Base-by-base conservation (phyloP, 2,797 vertebrate genomes). In the Chrysocyon brachyurus region DNA sequence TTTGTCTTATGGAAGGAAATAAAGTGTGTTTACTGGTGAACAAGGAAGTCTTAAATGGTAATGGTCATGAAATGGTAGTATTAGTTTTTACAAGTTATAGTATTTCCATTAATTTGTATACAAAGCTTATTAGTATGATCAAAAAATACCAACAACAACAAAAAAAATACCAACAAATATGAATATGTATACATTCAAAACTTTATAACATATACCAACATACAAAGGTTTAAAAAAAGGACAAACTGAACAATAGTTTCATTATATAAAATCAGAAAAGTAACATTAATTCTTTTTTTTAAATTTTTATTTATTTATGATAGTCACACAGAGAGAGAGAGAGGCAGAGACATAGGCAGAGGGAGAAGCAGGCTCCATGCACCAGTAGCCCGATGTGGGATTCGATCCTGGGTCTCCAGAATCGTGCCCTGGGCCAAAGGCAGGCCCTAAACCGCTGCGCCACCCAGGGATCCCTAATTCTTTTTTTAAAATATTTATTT, bases 161-260 rank as follows among this genome's bases (percentile, higher is more conserved):
- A n/a, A 81, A 64, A 49, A 82, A 87, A 64, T n/a, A 72, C 5
- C 16, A 6, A 61, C 84, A 77, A 91, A 93, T 57, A 33, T 22
- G 19, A 66, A 40, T 85, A 70, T 49, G 28, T 66, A 90, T 36
- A 40, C 0, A 57, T 68, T 86, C 72, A 66, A 68, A 52, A 31
- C 87, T 95, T 90, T 87, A 40, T 59, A 78, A 81, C 10, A 77
- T 88, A 19, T 21, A 33, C 12, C 78, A 85, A 64, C 22, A 63
- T 31, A 78, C 12, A 83, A 72, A 87, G 12, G 15, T 72, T 31
- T 14, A 5, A 31, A 16, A 28, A 93, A 86, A 83, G n/a, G 12
- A 28, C 56, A 52, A 78, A 95, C 28, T 33, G 68, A 63, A 68
- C 31, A 95, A 56, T 90, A 90, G 90, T 88, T 96, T 95, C 40